phyloP scores from a whole-genome alignment of 1,140 invertebrate genomes.

The Cepaea nemoralis region DNA sequence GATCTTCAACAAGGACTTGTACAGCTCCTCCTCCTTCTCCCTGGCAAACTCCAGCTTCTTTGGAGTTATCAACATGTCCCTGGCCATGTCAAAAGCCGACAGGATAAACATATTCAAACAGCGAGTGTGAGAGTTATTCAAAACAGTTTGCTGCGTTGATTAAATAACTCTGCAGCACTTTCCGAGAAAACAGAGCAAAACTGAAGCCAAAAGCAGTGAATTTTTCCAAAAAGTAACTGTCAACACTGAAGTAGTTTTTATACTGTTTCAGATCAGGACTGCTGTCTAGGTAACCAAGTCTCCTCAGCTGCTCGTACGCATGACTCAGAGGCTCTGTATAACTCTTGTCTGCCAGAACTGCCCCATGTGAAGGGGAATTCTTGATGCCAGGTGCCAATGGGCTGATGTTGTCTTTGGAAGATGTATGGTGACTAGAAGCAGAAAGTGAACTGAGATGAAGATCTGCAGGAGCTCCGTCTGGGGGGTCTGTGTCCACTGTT shows the following conservation, averaged over 20 bases:
- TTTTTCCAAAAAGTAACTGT: conserved; percentile 73
- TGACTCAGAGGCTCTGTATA: background rate
- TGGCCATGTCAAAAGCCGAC: conserved; percentile 89
- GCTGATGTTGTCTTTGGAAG: background rate
- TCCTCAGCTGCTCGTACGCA: conserved; percentile 52
- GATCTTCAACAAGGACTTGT: conserved; percentile 79
- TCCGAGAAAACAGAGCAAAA: conserved; percentile 68
- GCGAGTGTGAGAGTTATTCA: conserved; percentile 79
- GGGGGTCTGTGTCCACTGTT: conserved; percentile 52
- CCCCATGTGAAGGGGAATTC: background rate
- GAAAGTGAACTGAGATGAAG: background rate
- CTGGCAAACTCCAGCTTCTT: conserved; percentile 86
- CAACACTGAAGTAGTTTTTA: conserved; percentile 57
- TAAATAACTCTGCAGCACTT: conserved; percentile 71
- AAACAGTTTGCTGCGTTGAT: conserved; percentile 71
- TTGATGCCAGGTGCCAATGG: background rate
- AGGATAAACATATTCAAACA: conserved; percentile 86
- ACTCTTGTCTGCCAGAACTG: background rate
- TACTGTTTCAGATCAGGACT: conserved; percentile 37
- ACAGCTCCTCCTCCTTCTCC: conserved; percentile 85
- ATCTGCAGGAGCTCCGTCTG: conserved; percentile 51
- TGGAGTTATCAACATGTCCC: conserved; percentile 89
- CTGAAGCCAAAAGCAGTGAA: conserved; percentile 70
- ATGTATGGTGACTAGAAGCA: background rate
- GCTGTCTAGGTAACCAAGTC: conserved; percentile 54